Conservation (phyloP, 2,888 invertebrate species). For the Petrolisthes manimaculis region DNA sequence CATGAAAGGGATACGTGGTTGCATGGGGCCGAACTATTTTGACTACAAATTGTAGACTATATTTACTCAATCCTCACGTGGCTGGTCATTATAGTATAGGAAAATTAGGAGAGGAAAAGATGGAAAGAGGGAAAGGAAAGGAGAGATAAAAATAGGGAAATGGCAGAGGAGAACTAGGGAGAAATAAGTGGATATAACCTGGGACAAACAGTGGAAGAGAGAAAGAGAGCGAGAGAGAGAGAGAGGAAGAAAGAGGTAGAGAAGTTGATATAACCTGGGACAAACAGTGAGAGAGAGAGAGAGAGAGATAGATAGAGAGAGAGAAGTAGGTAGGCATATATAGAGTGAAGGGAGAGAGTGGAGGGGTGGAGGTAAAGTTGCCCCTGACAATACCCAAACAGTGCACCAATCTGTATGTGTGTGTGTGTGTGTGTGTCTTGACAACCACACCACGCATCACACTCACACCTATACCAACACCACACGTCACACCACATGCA, state of each 20-base stretch:
- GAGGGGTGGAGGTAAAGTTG: no score
- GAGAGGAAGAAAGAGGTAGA: conserved; percentile 26
- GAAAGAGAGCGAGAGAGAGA: conserved; percentile 18
- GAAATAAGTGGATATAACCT: background rate
- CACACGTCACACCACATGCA: no score
- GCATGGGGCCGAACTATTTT: no score
- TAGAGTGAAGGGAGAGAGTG: background rate
- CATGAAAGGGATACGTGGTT: no score
- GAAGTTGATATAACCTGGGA: background rate
- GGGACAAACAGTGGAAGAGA: conserved; percentile 17
- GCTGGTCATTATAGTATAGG: background rate
- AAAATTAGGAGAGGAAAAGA: background rate
- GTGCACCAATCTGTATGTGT: no score
- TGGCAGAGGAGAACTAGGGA: background rate
- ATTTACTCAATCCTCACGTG: no score
- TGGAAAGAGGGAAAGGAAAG: conserved; percentile 1
- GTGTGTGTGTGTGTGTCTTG: no score
- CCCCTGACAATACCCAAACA: no score
- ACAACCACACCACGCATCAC: no score
- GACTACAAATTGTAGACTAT: no score
- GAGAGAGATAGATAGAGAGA: background rate
- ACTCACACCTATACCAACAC: no score
- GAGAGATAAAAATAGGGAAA: conserved; percentile 4
- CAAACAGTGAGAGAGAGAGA: conserved; percentile 1
- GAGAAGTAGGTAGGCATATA: background rate